These are phyloP conservation scores for Thymallus thymallus DNA, from an alignment of 2,113 vertebrate species.

Conservation along the genomic window DNA sequence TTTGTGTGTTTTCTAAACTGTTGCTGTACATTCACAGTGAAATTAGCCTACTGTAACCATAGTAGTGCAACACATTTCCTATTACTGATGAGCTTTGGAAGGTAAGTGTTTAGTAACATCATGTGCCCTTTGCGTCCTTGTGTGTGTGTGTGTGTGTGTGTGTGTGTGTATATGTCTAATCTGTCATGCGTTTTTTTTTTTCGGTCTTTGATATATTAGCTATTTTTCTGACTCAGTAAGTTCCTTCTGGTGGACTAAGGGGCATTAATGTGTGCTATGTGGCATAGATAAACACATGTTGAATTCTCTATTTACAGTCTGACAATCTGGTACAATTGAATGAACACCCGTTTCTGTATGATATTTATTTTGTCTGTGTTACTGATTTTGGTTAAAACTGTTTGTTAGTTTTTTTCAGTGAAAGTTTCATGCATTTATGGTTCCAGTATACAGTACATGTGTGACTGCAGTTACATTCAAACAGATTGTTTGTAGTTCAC, in stretches of 20 bases:
- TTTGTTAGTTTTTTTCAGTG: background rate
- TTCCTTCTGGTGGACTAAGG: background rate
- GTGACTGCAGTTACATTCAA: background rate
- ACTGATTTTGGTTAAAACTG: background rate
- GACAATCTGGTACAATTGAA: slow-evolving; percentile 30
- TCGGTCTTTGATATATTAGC: background rate
- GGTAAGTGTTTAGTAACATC: background rate
- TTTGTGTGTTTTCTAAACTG: slow-evolving; percentile 16
- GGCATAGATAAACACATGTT: slow-evolving; percentile 43
- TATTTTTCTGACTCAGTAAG: slow-evolving; percentile 1
- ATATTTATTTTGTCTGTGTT: background rate
- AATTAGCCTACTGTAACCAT: background rate
- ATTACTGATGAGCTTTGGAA: background rate
- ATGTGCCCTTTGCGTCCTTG: slow-evolving; percentile 3
- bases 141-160: background rate
- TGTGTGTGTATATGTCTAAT: background rate
- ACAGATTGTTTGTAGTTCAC: background rate
- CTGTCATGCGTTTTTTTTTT: background rate
- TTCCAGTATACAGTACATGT: background rate
- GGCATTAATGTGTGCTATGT: background rate
- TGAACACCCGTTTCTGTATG: slow-evolving; percentile 22
- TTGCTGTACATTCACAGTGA: slow-evolving; percentile 24
- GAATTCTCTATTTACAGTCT: slow-evolving; percentile 58
- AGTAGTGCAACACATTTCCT: slow-evolving; percentile 7
- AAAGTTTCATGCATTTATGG: background rate